A percentile compares a stretch with the other conserved stretches of the same genome.
phyloP scores from a whole-genome alignment of 2,888 invertebrate species.

The Andrena chrysosceles region DNA sequence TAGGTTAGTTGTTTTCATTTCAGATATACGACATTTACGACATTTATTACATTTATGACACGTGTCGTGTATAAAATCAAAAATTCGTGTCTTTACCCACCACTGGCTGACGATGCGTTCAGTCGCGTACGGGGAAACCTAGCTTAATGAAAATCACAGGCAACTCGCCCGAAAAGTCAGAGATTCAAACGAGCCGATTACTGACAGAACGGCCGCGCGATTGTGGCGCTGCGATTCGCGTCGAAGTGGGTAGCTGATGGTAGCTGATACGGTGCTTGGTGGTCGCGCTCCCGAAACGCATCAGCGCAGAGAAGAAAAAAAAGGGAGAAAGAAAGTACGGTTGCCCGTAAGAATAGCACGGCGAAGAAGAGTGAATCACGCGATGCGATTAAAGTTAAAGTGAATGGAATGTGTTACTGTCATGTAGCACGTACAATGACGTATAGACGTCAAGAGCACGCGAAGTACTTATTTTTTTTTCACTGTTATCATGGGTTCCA shows the following conservation, averaged over 20 bases:
- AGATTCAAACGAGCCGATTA: too few species aligned
- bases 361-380: constrained; percentile 17
- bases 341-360: constrained; percentile 14
- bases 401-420: constrained; percentile 64
- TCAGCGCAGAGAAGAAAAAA: background rate
- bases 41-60: too few species aligned
- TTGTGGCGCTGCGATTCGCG: constrained; percentile 34
- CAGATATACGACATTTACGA: too few species aligned
- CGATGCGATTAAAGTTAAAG: constrained; percentile 52
- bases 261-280: constrained; percentile 30
- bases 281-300: constrained; percentile 12
- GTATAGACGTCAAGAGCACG: constrained; percentile 69
- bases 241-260: constrained; percentile 32
- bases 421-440: constrained; percentile 72
- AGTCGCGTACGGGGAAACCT: too few species aligned
- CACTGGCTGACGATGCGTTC: too few species aligned
- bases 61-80: too few species aligned
- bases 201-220: too few species aligned
- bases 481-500: constrained; percentile 85
- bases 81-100: too few species aligned
- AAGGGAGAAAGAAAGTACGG: constrained; percentile 3
- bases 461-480: constrained; percentile 84
- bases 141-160: too few species aligned
- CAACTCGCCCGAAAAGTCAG: too few species aligned
- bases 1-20: too few species aligned